Base-by-base conservation (phyloP, 2,113 vertebrate species). In the Calypte anna region DNA sequence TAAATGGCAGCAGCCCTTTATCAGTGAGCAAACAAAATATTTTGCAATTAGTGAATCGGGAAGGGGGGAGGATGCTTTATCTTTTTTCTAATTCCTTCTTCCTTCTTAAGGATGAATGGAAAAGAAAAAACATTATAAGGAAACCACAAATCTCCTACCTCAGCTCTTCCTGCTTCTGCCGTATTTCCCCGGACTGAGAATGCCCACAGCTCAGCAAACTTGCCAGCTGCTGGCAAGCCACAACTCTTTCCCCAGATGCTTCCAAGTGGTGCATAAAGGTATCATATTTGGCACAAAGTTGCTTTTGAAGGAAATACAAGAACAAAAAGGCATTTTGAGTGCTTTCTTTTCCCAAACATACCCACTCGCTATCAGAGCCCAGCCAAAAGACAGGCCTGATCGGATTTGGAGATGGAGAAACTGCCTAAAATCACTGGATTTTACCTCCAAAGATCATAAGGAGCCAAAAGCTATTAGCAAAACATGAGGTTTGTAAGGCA, bases 191-290 rank as follows among this genome's bases (percentile, higher is more conserved):
- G 53, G 96, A 96, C 82, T 98, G 96, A 1, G 96, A 97, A 70
- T 98, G 98, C 24, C 98, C 98, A 53, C 8, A 69, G 77, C 91
- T 95, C 63, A 98, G 69, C 69, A 99, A 97, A 21, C 36, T 96
- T 16, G 97, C 98, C 44, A 98, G 86, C 51, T 97, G 96, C 64
- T 96, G 93, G 93, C 98, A 98, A 88, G 81, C 80, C n/a, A 97
- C 93, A 81, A 98, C 92, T 64, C 97, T 94, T 81, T 97, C 98
- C 70, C 93, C 94, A 48, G 97, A 97, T n/a, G 96, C 94, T 75
- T 98, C 98, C 90, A 99, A 50, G 90, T 98, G 98, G 94, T 94
- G 98, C 81, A 89, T 98, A 90, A 99, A 98, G 1, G 95, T 97
- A 27, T 98, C 95, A 70, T 98, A 98, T 94, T 97, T 98, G 87